Base-by-base conservation (phyloP, 2,797 vertebrate genomes). In the Megaceryle alcyon region DNA sequence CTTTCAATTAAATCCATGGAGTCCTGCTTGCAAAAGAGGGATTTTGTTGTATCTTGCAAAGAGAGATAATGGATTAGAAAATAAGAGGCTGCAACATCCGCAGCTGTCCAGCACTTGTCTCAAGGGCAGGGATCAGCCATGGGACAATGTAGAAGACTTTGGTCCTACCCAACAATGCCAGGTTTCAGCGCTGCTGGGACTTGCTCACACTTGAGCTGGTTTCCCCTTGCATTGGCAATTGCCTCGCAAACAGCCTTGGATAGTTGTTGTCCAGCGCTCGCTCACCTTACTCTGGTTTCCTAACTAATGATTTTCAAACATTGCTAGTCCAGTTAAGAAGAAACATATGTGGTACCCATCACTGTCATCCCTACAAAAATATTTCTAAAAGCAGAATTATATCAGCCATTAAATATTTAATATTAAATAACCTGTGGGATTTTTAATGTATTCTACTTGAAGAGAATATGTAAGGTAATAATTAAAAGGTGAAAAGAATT, bases 331-430 rank as follows among this genome's bases (percentile, higher is more conserved):
- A 48, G 11, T 8, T 7, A 28, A 64, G 61, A 64, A 70, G 19
- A 65, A 95, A 56, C 26, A 19, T 6, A 13, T 4, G 7, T 44
- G 25, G 9, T 28, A 68, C 14, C n/a, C 53, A 43, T 29, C 66
- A 26, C 73, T 33, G 51, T 61, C 71, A 83, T 65, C 43, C 49
- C 6, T 35, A 59, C 7, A 7, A 70, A 92, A 91, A 78, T 69
- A 71, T 78, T 76, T 92, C 94, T 71, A 73, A 84, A 75, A 15
- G 64, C 7, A 20, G 72, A 96, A 92, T 73, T 61, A 63, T 72
- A 88, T 31, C 12, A 59, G 68, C 49, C 59, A 37, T 86, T 96
- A 96, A 92, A 71, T 91, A 88, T 95, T 96, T 92, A 91, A 92
- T 82, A 73, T 86, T 79, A 96, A 86, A 59, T 53, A 83, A 95